Base-by-base conservation (phyloP, 92 coral and sea anemone genomes). In the Montipora capitata region DNA sequence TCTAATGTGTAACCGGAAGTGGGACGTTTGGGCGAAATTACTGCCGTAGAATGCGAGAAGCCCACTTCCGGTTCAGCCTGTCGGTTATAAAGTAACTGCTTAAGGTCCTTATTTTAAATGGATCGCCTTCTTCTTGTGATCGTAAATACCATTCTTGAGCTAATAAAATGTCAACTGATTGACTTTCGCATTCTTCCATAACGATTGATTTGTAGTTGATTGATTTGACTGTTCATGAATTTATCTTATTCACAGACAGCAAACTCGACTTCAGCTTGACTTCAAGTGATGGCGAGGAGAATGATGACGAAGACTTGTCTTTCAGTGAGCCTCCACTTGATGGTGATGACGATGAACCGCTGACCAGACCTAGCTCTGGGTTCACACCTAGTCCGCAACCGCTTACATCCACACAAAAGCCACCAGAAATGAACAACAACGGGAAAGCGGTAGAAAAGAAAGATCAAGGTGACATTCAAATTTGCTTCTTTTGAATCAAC, bases 241-340 rank as follows among this genome's bases (percentile, higher is more conserved):
- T 35, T 40, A 14, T 39, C 6, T 68, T 2, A 38, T 81, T 40
- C 14, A 54, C 38, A 51, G 84, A 74, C 12, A 76, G 68, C 57
- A 85, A 78, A 7, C 86, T 85, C 58, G 94, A 88, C 73, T 77
- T 91, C 20, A 87, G 94, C 51, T 61, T 82, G 58, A 52, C 73
- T 3, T 70, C 68, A 9, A 91, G 94, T 72, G 88, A 70, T 2
- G 85, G 84, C 9, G 94, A 87, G 6, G 96, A 83, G 38, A 86
- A 84, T 51, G 92, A 89, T 40, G 93, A 89, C 61, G 96, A 94
- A 40, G 92, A 75, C 44, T 68, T 81, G 70, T 78, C 93, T 44
- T 93, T 94, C 9, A 89, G 91, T 13, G 98, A 85, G 58, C 87
- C 92, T 54, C 92, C 92, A 43, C 85, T 93, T 39, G 94, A 91